Evolutionary conservation across 2,113 vertebrate species (phyloP), one percentile per base, ranked within the genome.

Genomic region (Pimephales promelas): DNA sequence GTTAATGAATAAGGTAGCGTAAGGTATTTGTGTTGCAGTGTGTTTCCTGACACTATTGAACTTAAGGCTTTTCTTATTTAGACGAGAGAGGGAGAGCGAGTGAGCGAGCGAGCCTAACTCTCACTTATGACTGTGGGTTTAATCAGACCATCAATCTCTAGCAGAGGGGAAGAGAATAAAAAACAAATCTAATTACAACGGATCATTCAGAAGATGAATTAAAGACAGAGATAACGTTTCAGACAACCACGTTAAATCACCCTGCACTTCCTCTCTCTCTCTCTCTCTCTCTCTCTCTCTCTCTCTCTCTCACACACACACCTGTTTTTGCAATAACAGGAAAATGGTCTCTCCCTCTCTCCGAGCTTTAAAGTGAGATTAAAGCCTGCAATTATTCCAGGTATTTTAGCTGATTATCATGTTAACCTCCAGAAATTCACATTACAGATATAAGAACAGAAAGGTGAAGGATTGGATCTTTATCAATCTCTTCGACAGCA

Each of bases 121-220:
- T 52, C 52, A 24, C 36, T 64, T 82, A 79, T 85, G 84, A 84
- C 85, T 83, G 81, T 89, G 87, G 89, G 85, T 92, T 90, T 92
- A 90, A 92, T 93, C 93, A 89, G 83, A 56, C 80, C 83, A 84
- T 91, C 91, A 90, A 92, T 92, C 92, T 91, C 83, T 83, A 83
- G 79, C 74, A 52, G 77, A 52, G 83, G 49, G 83, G 74, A 87
- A 89, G 86, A 91, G 89, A 90, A 89, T 86, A 88, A 87, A 83
- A 83, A 88, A 91, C 88, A 89, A 92, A 92, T 91, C 91, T 89
- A 92, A 92, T 89, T 91, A 88, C 88, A 90, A 81, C 64, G 89
- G 92, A 92, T 92, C 91, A 92, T 88, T 88, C 89, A 92, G 91
- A 92, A 85, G 88, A 87, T 88, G 89, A 83, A 86, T 24, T 86